phyloP scores from a whole-genome alignment of 2,888 invertebrate genomes.

The Apamea anceps region DNA sequence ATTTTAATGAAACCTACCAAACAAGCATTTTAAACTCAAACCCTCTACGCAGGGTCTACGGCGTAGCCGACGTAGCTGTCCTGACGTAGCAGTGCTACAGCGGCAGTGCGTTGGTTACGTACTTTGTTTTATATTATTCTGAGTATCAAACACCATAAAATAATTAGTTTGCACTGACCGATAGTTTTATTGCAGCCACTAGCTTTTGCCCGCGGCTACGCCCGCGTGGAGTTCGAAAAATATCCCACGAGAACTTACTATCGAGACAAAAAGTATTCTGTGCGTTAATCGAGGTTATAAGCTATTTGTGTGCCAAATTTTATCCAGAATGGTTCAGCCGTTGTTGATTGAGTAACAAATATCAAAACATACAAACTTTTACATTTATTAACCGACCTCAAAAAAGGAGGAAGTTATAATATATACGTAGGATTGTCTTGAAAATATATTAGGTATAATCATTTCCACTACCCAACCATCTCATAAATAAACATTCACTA shows the following conservation, averaged over 20 bases:
- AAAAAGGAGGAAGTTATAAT: too few relatives aligned
- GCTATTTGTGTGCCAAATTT: background rate
- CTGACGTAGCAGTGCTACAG: slow-evolving; percentile 16
- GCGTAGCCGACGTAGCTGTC: slow-evolving; percentile 30
- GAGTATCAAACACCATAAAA: background rate
- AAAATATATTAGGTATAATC: background rate
- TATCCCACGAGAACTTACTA: background rate
- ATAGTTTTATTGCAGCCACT: background rate
- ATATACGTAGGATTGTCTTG: background rate
- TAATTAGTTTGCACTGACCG: background rate
- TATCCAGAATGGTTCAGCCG: background rate
- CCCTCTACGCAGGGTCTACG: slow-evolving; percentile 30
- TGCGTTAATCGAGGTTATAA: too few relatives aligned
- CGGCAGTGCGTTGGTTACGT: background rate
- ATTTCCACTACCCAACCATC: slow-evolving; percentile 6
- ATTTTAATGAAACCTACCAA: background rate
- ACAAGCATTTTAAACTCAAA: background rate
- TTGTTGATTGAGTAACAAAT: background rate
- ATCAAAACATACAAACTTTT: background rate
- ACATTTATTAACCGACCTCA: background rate
- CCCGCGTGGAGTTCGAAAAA: background rate
- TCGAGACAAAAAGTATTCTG: background rate
- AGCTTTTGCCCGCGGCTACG: background rate
- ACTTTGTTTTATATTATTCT: background rate
- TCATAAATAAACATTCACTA: slow-evolving; percentile 42